Evolutionary conservation across 2,888 invertebrate genomes (phyloP).

Genomic region (Lysandra bellargus): DNA sequence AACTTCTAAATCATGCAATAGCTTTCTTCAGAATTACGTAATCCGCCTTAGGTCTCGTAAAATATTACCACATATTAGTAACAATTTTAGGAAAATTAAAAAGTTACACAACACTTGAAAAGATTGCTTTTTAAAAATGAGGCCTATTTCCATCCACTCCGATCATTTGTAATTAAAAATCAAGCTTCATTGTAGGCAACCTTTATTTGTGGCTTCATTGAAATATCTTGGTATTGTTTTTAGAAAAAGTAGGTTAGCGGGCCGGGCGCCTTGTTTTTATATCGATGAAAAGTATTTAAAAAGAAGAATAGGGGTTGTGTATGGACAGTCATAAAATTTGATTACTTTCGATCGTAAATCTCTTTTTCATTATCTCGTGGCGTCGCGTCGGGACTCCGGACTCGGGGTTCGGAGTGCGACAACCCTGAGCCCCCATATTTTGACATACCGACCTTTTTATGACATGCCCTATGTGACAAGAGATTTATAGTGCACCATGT

Average conservation of each 20-base stretch:
- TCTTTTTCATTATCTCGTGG: constrained; percentile 76
- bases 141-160: constrained; percentile 1
- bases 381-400: constrained; percentile 56
- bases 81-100: constrained; percentile 16
- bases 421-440: constrained; percentile 75
- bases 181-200: constrained; percentile 11
- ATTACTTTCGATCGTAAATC: constrained; percentile 78
- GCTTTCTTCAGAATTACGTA: neutral
- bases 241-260: constrained; percentile 25
- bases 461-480: constrained; percentile 68
- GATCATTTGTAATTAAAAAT: constrained; percentile 25
- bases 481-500: constrained; percentile 78
- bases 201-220: constrained; percentile 24
- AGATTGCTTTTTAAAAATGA: neutral
- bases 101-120: neutral
- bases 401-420: constrained; percentile 47
- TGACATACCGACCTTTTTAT: constrained; percentile 76
- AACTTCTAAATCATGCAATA: neutral
- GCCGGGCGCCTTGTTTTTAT: neutral
- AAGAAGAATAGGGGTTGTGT: constrained; percentile 53
- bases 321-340: constrained; percentile 73
- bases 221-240: constrained; percentile 28
- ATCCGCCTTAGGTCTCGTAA: neutral
- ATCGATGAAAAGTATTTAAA: constrained; percentile 24
- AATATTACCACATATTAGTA: neutral